phyloP scores from a whole-genome alignment of 1,140 invertebrate genomes.

The Ostrea denselamellosa region DNA sequence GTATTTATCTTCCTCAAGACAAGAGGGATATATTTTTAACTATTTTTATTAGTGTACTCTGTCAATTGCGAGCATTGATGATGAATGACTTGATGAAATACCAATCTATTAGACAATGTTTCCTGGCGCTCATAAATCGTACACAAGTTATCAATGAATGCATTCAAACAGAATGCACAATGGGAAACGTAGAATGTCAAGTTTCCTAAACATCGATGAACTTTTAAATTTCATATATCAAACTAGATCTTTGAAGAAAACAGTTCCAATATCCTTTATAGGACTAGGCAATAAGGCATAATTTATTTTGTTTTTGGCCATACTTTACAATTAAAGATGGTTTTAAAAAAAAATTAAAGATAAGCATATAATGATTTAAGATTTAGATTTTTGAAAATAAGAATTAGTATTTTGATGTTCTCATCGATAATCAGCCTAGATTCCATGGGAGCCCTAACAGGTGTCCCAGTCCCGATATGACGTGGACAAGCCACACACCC shows the following conservation, averaged over 20 bases:
- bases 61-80: slow-evolving; percentile 10
- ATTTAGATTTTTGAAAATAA: not conserved
- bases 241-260: too few species aligned
- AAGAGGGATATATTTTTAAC: not conserved
- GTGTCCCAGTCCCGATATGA: not conserved
- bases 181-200: not conserved
- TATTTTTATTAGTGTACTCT: slow-evolving; percentile 4
- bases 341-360: too few species aligned
- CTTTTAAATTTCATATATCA: too few species aligned
- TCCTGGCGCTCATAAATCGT: not conserved
- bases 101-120: not conserved
- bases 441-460: not conserved
- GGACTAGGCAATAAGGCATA: too few species aligned
- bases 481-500: slow-evolving; percentile 12
- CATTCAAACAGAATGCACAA: not conserved
- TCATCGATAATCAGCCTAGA: not conserved
- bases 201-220: too few species aligned
- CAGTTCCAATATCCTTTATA: too few species aligned
- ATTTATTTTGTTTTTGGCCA: too few species aligned
- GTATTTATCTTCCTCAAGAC: not conserved
- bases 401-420: not conserved
- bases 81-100: slow-evolving; percentile 33
- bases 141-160: not conserved
- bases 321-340: too few species aligned
- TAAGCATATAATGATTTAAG: not conserved